These are phyloP conservation scores for Drosophila repleta DNA, from an alignment of 1,140 invertebrate species.

Conservation along the genomic window DNA sequence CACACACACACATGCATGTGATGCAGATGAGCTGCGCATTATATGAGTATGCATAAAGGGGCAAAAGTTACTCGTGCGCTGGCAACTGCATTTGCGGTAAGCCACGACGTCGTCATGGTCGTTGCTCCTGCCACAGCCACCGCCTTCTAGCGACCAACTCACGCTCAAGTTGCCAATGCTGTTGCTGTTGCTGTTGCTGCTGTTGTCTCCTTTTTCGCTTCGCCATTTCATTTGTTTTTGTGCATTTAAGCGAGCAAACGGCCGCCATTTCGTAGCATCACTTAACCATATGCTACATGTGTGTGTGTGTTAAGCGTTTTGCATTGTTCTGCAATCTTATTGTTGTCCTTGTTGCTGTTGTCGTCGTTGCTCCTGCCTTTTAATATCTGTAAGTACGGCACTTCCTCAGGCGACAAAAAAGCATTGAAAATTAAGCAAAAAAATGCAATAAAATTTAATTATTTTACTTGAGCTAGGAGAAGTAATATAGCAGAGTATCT, in stretches of 20 bases:
- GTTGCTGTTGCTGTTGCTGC: constrained; percentile 25
- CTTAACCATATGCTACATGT: constrained; percentile 61
- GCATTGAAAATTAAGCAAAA: not conserved
- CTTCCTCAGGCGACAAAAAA: constrained; percentile 57
- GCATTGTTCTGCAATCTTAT: constrained; percentile 66
- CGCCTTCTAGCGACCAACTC: constrained; percentile 8
- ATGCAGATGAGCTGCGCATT: constrained; percentile 66
- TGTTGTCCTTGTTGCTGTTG: constrained; percentile 47
- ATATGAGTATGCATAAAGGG: constrained; percentile 43
- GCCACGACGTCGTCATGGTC: constrained; percentile 55
- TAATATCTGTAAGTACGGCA: constrained; percentile 76
- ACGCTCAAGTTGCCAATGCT: not conserved
- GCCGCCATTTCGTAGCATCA: constrained; percentile 48
- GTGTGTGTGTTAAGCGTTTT: constrained; percentile 67
- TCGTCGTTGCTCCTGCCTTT: constrained; percentile 32
- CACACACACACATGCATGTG: constrained; percentile 19
- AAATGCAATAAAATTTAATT: constrained; percentile 65
- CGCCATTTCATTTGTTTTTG: constrained; percentile 38
- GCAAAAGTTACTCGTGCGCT: constrained; percentile 50
- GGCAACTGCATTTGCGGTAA: constrained; percentile 75
- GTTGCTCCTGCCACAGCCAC: constrained; percentile 29
- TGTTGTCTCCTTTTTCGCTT: constrained; percentile 21
- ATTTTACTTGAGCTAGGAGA: constrained; percentile 58
- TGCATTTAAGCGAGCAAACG: constrained; percentile 44
- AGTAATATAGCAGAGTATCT: constrained; percentile 1